A percentile compares a stretch with the other conserved stretches of the same genome.
phyloP scores from a whole-genome alignment of 1,140 invertebrate species.

The Microvelia longipes region DNA sequence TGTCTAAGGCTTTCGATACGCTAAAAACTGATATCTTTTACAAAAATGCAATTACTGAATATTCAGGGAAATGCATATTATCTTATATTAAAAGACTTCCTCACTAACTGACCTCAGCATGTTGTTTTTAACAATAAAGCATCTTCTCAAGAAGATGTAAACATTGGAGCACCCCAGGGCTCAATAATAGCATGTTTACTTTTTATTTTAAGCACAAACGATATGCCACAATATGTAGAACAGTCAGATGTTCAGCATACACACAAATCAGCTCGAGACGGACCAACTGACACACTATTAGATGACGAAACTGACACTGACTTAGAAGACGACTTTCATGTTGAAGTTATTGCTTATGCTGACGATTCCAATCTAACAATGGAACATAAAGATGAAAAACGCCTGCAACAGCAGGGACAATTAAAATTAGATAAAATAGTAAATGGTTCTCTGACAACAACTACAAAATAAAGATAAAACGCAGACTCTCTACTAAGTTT shows the following conservation, averaged over 20 bases:
- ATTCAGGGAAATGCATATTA: not conserved
- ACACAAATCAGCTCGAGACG: too few relatives aligned
- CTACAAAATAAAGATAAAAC: not conserved
- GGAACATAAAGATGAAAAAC: not conserved
- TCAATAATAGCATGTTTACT: not conserved
- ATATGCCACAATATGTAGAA: not conserved
- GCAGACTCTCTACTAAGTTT: not conserved
- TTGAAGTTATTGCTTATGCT: not conserved
- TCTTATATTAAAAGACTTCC: too few relatives aligned
- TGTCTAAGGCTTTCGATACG: not conserved
- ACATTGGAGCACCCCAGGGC: not conserved
- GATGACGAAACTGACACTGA: not conserved
- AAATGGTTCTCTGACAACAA: not conserved
- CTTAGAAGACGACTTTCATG: not conserved
- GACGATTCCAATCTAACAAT: not conserved
- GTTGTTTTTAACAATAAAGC: not conserved
- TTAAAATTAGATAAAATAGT: not conserved
- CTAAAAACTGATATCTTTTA: not conserved
- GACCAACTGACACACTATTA: not conserved
- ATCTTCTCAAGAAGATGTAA: not conserved
- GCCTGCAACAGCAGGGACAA: not conserved
- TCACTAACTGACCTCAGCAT: too few relatives aligned
- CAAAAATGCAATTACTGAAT: not conserved
- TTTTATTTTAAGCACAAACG: not conserved
- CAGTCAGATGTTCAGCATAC: too few relatives aligned